Evolutionary conservation across 2,888 invertebrate species (phyloP).

Genomic region (Conchocele bisecta): DNA sequence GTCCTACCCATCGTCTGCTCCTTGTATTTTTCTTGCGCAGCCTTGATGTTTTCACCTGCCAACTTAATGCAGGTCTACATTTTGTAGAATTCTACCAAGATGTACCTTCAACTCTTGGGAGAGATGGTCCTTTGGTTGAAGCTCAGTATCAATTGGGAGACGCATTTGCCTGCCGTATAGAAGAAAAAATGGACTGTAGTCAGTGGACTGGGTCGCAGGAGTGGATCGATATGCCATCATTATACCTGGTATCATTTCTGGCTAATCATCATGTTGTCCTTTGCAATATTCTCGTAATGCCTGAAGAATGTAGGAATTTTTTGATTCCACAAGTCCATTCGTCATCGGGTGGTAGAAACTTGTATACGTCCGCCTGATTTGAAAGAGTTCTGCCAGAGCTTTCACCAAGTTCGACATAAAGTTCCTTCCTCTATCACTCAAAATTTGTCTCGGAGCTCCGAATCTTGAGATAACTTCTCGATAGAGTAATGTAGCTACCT

Average conservation of each 20-base stretch:
- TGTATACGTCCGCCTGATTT: conserved; percentile 20
- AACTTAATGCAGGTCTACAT: conserved; percentile 17
- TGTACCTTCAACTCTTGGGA: neutral
- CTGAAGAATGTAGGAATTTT: conserved; percentile 53
- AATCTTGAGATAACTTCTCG: conserved; percentile 30
- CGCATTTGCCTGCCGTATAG: conserved; percentile 47
- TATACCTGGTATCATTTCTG: conserved; percentile 38
- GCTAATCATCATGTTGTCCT: conserved; percentile 41
- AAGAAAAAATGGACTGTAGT: conserved; percentile 29
- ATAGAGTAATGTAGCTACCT: conserved; percentile 37
- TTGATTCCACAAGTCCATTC: conserved; percentile 44
- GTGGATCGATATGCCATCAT: conserved; percentile 50
- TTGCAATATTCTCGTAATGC: conserved; percentile 41
- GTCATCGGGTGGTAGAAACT: conserved; percentile 50
- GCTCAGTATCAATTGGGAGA: conserved; percentile 31
- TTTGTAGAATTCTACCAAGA: conserved; percentile 5
- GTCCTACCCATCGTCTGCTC: conserved; percentile 19
- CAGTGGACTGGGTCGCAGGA: conserved; percentile 46
- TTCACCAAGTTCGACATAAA: conserved; percentile 46
- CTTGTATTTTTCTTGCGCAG: conserved; percentile 29
- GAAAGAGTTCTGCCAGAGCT: conserved; percentile 30
- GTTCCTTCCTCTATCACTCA: conserved; percentile 36
- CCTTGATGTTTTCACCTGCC: conserved; percentile 17
- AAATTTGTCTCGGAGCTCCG: conserved; percentile 21
- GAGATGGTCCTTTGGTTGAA: conserved; percentile 26